A percentile compares a stretch with the other conserved stretches of the same genome.
Conservation (phyloP, 2,113 vertebrate species). For the Chascanopsetta lugubris region DNA sequence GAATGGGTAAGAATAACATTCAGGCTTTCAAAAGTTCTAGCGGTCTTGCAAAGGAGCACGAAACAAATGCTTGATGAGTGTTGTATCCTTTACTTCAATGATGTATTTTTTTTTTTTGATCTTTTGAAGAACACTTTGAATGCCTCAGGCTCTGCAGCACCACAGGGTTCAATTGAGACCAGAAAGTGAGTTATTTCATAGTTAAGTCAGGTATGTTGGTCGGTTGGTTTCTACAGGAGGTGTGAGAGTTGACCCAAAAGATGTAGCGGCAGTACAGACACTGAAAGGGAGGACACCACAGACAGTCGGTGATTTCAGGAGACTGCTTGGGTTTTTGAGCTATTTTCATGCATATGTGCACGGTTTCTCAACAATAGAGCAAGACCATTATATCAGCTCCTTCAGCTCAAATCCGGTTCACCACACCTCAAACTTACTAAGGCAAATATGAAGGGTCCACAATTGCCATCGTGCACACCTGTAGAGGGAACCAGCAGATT, state of each 20-base stretch:
- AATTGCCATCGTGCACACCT: neutral
- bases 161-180: slow-evolving; percentile 8
- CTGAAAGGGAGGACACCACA: neutral
- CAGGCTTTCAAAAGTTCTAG: neutral
- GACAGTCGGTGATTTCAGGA: neutral
- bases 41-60: slow-evolving; percentile 12
- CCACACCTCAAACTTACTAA: neutral
- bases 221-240: slow-evolving; percentile 7
- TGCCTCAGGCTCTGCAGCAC: neutral
- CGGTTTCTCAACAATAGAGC: neutral
- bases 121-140: slow-evolving; percentile 4
- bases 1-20: neutral
- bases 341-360: neutral
- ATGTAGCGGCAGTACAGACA: neutral
- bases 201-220: neutral
- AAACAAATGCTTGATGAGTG: slow-evolving; percentile 23
- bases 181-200: neutral
- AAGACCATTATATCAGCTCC: slow-evolving; percentile 19
- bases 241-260: neutral
- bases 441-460: too few relatives aligned
- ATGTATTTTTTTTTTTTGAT: neutral
- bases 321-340: neutral
- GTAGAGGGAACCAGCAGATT: neutral
- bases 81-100: slow-evolving; percentile 13
- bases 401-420: too few relatives aligned